Conservation (phyloP, 2,888 invertebrate genomes). For the Globia sparganii region DNA sequence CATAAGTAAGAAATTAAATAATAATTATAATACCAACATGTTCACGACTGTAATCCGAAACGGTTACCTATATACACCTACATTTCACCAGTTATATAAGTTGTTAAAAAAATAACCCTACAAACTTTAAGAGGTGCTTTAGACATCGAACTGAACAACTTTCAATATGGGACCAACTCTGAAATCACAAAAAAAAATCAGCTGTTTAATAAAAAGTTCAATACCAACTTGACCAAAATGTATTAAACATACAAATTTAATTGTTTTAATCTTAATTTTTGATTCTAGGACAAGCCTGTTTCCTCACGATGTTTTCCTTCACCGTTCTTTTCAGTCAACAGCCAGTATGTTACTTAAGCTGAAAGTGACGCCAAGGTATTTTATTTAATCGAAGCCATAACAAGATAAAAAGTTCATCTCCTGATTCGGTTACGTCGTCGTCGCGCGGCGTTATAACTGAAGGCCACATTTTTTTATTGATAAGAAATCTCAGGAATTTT, state of each 20-base stretch:
- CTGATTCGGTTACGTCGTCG: not conserved
- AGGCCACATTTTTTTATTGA: not conserved
- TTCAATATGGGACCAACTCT: too few species aligned
- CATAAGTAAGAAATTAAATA: slow-evolving; percentile 1
- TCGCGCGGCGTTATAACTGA: not conserved
- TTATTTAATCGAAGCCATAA: not conserved
- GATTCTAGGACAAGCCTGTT: not conserved
- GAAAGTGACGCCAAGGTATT: not conserved
- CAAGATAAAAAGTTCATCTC: slow-evolving; percentile 6
- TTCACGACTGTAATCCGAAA: not conserved
- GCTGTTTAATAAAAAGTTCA: too few species aligned
- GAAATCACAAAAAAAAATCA: too few species aligned
- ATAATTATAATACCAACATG: not conserved
- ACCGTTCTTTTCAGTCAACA: not conserved
- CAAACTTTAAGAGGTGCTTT: too few species aligned
- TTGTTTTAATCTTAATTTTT: too few species aligned
- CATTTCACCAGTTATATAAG: not conserved
- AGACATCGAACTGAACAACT: too few species aligned
- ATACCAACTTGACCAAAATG: too few species aligned
- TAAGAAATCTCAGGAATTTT: not conserved
- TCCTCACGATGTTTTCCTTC: not conserved
- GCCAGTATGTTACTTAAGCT: not conserved
- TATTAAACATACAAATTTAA: too few species aligned
- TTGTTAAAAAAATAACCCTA: too few species aligned
- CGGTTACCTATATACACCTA: too few species aligned